Evolutionary conservation across 2,797 vertebrate species (phyloP), one percentile per base, ranked within the genome.

Genomic region (Lagodon rhomboides): DNA sequence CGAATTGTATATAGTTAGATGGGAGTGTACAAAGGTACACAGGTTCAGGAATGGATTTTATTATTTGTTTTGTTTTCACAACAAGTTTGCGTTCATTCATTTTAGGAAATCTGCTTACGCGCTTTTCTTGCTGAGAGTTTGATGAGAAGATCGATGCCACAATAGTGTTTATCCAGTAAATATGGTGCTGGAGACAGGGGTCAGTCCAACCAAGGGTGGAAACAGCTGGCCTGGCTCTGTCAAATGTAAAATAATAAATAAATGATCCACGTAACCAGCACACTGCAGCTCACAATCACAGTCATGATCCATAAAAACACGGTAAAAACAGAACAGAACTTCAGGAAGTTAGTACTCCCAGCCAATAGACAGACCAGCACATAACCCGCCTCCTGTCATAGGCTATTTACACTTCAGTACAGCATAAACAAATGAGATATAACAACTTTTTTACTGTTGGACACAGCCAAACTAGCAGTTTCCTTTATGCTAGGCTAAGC

Each of bases 401-500:
- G 7, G 34, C 6, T 34, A 3, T 22, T 22, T 12, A 25, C 53
- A 55, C 15, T 30, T 56, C 18, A 17, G 54, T 30, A 18, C 0
- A 3, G 16, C 54, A 30, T 11, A 18, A 18, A 56, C 25, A 56
- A 18, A 30, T 8, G 7, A 56, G 11, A 18, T 25, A 12, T 12
- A 54, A n/a, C 3, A 44, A 44, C 17, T 25, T 38, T 43, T 55
- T 55, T 55, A 20, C 3, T 23, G 16, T 20, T 68, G 3, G 53
- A 47, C 16, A 27, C 11, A 59, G 30, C 30, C 27, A 23, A 46
- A 11, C 55, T 59, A 17, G 20, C 67, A 49, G 9, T 49, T 58
- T 49, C 44, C 43, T 43, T 79, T 47, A 53, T 70, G 53, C 30
- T 64, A 63, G 49, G 47, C 34, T 58, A 49, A 34, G n/a, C 51